These are phyloP conservation scores for Caenorhabditis zanzibari DNA, from an alignment of 2,888 invertebrate genomes.

Conservation along the genomic window DNA sequence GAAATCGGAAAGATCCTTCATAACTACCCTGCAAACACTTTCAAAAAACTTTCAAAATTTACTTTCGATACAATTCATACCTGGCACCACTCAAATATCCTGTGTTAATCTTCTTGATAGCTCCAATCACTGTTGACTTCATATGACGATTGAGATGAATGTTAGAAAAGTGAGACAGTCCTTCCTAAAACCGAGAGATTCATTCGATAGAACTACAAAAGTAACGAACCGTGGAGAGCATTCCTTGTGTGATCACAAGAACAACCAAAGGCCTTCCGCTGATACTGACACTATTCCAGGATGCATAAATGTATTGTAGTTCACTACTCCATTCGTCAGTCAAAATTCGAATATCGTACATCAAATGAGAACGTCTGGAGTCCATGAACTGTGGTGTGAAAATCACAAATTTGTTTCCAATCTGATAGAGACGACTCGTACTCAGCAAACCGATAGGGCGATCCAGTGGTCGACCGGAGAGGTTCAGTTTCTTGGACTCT, in stretches of 20 bases:
- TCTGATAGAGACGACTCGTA: slow-evolving; percentile 96
- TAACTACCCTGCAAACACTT: slow-evolving; percentile 87
- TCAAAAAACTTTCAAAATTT: neutral
- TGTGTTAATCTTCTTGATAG: slow-evolving; percentile 97
- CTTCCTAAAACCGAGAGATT: slow-evolving; percentile 70
- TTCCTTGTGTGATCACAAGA: slow-evolving; percentile 89
- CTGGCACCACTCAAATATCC: slow-evolving; percentile 98
- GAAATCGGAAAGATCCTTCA: slow-evolving; percentile 96
- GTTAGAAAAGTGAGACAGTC: slow-evolving; percentile 72
- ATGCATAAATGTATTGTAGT: slow-evolving; percentile 87
- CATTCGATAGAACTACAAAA: neutral
- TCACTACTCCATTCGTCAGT: slow-evolving; percentile 87
- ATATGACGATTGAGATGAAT: slow-evolving; percentile 76
- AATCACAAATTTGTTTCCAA: slow-evolving; percentile 96
- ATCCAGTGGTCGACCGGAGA: slow-evolving; percentile 93
- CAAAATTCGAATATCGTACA: slow-evolving; percentile 97
- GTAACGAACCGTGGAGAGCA: slow-evolving; percentile 76
- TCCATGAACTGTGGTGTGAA: slow-evolving; percentile 99
- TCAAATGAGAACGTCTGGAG: slow-evolving; percentile 97
- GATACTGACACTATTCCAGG: slow-evolving; percentile 98
- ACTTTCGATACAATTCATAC: slow-evolving; percentile 80
- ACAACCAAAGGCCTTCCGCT: slow-evolving; percentile 96
- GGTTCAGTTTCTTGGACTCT: slow-evolving; percentile 92
- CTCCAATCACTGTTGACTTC: slow-evolving; percentile 90
- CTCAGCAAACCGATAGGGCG: slow-evolving; percentile 97